Conservation (phyloP, 2,888 invertebrate genomes). For the Standfussiana lucernea region DNA sequence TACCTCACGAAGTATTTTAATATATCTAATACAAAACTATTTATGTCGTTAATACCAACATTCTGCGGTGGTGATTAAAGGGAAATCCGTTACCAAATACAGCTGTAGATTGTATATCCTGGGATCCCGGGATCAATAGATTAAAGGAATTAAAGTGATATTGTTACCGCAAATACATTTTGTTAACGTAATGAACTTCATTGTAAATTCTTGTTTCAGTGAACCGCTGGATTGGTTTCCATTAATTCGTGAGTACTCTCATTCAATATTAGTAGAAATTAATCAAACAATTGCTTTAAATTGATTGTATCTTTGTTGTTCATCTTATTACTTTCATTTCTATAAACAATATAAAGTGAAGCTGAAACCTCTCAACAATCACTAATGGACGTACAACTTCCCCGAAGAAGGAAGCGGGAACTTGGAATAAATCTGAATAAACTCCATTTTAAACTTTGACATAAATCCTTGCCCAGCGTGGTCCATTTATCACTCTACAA, state of each 20-base stretch:
- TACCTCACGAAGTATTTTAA: background rate
- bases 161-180: slow-evolving; percentile 5
- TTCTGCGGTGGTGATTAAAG: background rate
- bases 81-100: background rate
- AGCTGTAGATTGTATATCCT: slow-evolving; percentile 2
- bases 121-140: background rate
- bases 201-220: slow-evolving; percentile 17
- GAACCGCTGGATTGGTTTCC: slow-evolving; percentile 11
- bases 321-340: background rate
- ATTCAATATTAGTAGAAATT: background rate
- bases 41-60: background rate
- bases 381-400: background rate
- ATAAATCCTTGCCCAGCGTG: slow-evolving; percentile 1
- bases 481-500: background rate
- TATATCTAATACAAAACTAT: slow-evolving; percentile 1
- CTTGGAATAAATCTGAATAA: slow-evolving; percentile 2
- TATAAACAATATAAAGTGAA: background rate
- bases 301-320: background rate
- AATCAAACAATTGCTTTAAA: background rate
- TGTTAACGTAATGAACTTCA: background rate
- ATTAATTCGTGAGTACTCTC: background rate
- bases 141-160: background rate
- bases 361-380: background rate
- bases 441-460: slow-evolving; percentile 18
- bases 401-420: background rate